Evolutionary conservation across 2,113 vertebrate species (phyloP).

Genomic region (Lontra canadensis): DNA sequence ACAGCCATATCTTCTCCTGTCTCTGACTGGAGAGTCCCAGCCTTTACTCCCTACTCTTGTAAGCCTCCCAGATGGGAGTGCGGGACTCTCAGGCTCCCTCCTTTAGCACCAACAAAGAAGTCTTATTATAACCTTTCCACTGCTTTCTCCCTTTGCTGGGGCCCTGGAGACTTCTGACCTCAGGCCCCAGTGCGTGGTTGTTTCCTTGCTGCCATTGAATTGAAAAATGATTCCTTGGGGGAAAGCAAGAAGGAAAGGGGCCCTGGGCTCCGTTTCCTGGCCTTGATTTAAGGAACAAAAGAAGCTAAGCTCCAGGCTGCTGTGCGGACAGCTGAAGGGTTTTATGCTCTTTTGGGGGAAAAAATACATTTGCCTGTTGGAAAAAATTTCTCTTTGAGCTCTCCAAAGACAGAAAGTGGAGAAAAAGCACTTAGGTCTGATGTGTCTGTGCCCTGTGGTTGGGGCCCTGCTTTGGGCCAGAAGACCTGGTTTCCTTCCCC

Average conservation of each 20-base stretch:
- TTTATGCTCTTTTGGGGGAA: constrained; percentile 17
- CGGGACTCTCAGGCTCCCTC: neutral
- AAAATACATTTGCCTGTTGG: constrained; percentile 39
- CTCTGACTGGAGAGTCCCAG: neutral
- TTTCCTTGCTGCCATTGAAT: neutral
- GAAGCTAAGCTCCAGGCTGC: constrained; percentile 44
- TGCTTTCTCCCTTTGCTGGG: neutral
- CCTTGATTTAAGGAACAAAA: constrained; percentile 66
- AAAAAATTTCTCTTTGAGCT: constrained; percentile 50
- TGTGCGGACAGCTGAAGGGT: neutral
- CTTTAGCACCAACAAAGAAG: neutral
- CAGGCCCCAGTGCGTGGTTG: too few species aligned
- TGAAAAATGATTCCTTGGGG: neutral
- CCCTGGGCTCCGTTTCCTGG: neutral
- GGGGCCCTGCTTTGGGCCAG: rapidly evolving
- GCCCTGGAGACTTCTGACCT: neutral
- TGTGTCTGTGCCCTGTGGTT: neutral
- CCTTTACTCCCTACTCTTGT: neutral
- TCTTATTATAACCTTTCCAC: neutral
- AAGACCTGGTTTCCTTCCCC: neutral
- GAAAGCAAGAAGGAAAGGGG: neutral
- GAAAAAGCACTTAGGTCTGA: neutral
- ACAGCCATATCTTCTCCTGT: neutral
- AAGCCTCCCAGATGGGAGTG: neutral
- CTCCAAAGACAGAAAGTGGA: constrained; percentile 16